Percentiles rank a stretch among this genome's conserved stretches.
phyloP scores from a whole-genome alignment of 92 coral and sea anemone species.

The Parazoanthus atlanticus region DNA sequence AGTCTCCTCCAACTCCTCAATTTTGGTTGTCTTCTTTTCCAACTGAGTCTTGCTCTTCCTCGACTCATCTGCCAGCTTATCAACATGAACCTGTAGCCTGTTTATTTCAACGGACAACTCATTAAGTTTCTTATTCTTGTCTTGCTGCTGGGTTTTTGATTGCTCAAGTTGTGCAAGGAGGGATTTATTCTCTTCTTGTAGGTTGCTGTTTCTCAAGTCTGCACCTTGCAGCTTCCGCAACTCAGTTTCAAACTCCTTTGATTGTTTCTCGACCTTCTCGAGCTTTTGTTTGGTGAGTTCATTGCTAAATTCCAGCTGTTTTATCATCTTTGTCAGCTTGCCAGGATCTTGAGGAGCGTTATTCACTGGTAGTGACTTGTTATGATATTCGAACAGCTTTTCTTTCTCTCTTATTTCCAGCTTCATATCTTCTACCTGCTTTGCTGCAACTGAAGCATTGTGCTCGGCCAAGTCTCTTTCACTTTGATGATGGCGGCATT shows the following conservation, averaged over 20 bases:
- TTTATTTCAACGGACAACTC: conserved; percentile 62
- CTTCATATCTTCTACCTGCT: conserved; percentile 58
- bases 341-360: conserved; percentile 41
- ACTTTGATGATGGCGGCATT: conserved; percentile 50
- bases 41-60: conserved; percentile 56
- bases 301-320: conserved; percentile 65
- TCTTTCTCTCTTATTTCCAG: conserved; percentile 71
- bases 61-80: conserved; percentile 60
- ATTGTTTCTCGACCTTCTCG: conserved; percentile 65
- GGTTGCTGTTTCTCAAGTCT: conserved; percentile 47
- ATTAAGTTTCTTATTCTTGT: conserved; percentile 54
- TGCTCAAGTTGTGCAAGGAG: conserved; percentile 57
- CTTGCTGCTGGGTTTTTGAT: conserved; percentile 43
- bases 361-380: conserved; percentile 36
- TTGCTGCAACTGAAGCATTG: conserved; percentile 53
- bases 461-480: conserved; percentile 70
- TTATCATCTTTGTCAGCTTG: conserved; percentile 53
- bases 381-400: conserved; percentile 54
- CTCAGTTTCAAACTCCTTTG: conserved; percentile 65
- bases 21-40: conserved; percentile 58
- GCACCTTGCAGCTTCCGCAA: conserved; percentile 65
- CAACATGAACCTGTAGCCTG: conserved; percentile 63
- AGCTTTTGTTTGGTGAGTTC: conserved; percentile 71
- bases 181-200: conserved; percentile 57
- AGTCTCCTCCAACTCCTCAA: conserved; percentile 65